Evolutionary conservation across 1,140 invertebrate species (phyloP), one percentile per base, ranked within the genome.

Genomic region (Drosophila bocki): DNA sequence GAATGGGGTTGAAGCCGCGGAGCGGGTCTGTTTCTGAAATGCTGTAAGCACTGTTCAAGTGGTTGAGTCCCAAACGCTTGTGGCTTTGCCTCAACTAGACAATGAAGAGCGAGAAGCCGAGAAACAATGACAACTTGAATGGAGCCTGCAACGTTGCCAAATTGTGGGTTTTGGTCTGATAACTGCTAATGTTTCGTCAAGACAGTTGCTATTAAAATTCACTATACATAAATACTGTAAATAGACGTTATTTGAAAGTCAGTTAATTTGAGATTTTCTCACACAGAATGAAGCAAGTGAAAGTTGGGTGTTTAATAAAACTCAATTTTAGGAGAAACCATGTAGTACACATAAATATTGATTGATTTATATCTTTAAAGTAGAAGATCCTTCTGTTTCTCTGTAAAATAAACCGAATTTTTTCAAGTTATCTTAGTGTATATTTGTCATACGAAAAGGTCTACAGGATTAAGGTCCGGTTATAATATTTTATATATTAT

Each of bases 41-140:
- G 63, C 64, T 82, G 80, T 82, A 65, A 82, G 80, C 60, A 57
- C 64, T 60, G 56, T 76, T 82, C 80, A 79, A 83, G 80, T 79
- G 51, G 69, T 78, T 47, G 59, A n/a, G 45, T 53, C 19, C 19
- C 32, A 61, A 61, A 17, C 32, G 59, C 59, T 61, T 61, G 32
- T 22, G 47, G 48, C 32, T 61, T 22, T 61, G 48, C 59, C 48
- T 47, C 51, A 60, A 35, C 32, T 53, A 82, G 75, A 82, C 80
- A 82, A 82, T 82, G 75, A n/a, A n/a, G n/a, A 63, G 44, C 17
- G n/a, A 15, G 19, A 22, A 19, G 29, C 44, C 39, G 19, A 29
- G 44, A 47, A 67, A 67, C 42, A 62, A 61, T 61, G 50, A 50
- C 42, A 61, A 53, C 56, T 62, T 67, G 15, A 26, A 26, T 12